phyloP scores from a whole-genome alignment of 2,113 vertebrate genomes.

The Cyprinus carpio region DNA sequence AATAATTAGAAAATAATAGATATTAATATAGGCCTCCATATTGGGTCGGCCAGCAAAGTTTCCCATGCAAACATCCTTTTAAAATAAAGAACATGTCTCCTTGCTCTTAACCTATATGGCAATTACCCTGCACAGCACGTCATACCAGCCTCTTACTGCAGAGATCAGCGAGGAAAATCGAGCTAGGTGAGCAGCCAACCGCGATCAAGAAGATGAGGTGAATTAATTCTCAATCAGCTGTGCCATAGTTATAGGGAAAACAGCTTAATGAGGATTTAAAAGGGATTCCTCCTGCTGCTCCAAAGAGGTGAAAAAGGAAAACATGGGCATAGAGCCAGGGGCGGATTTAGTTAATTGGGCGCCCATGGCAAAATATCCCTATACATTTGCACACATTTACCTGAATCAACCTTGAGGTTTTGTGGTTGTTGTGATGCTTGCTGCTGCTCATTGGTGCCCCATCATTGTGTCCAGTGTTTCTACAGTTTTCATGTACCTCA shows the following conservation, averaged over 20 bases:
- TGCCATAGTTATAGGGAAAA: conserved; percentile 9
- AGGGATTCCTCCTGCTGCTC: conserved; percentile 18
- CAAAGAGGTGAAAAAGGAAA: neutral
- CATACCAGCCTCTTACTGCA: neutral
- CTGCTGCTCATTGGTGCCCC: too few relatives aligned
- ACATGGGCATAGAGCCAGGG: neutral
- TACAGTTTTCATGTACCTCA: too few relatives aligned
- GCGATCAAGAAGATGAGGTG: neutral
- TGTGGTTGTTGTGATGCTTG: too few relatives aligned
- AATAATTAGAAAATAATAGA: neutral
- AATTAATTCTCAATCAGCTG: conserved; percentile 24
- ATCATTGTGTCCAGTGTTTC: too few relatives aligned
- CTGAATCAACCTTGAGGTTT: too few relatives aligned
- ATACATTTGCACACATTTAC: too few relatives aligned
- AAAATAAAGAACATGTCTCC: conserved; percentile 9
- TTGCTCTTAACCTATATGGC: conserved; percentile 18
- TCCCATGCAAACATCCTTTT: neutral
- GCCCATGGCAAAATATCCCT: too few relatives aligned
- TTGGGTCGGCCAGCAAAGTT: neutral
- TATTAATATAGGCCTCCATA: neutral
- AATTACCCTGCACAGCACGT: conserved; percentile 2
- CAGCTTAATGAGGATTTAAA: conserved; percentile 28
- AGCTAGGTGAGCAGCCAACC: conserved; percentile 32
- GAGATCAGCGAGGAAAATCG: conserved; percentile 10
- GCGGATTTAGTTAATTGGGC: too few relatives aligned